A percentile compares a stretch with the other conserved stretches of the same genome.
phyloP scores from a whole-genome alignment of 2,888 invertebrate species.

The Chouioia cunea region DNA sequence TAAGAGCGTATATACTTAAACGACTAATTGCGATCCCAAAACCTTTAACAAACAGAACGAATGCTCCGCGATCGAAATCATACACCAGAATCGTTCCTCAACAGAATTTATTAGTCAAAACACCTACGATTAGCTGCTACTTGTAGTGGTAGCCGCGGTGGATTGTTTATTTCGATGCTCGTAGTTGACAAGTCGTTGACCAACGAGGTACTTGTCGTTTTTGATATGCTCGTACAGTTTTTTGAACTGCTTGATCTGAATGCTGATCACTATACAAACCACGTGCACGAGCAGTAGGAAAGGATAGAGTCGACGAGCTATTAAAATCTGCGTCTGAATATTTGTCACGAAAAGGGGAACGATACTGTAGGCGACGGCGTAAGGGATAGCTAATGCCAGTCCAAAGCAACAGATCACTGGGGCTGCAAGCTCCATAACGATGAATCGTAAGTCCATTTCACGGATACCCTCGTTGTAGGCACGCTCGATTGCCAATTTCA shows the following conservation, averaged over 20 bases:
- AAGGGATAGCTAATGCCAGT: conserved; percentile 92
- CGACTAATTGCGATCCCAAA: too few relatives aligned
- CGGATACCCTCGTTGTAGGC: conserved; percentile 94
- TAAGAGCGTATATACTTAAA: too few relatives aligned
- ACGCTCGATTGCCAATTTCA: conserved; percentile 91
- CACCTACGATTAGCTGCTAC: too few relatives aligned
- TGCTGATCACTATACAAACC: conserved; percentile 78
- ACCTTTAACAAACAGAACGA: too few relatives aligned
- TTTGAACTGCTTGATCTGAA: conserved; percentile 93
- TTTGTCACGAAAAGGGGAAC: conserved; percentile 78
- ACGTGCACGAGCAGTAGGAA: conserved; percentile 82
- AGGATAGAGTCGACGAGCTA: conserved; percentile 91
- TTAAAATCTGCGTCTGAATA: conserved; percentile 78
- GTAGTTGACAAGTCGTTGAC: conserved; percentile 96
- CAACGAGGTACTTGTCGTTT: conserved; percentile 98
- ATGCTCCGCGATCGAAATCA: too few relatives aligned
- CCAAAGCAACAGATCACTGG: conserved; percentile 93
- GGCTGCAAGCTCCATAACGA: conserved; percentile 86
- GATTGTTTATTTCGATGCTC: conserved; percentile 81
- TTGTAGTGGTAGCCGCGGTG: conserved; percentile 55
- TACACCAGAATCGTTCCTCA: too few relatives aligned
- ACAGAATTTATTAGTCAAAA: too few relatives aligned
- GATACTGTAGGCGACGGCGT: conserved; percentile 85
- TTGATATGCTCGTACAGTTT: conserved; percentile 98
- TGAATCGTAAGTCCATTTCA: conserved; percentile 90